Conservation (phyloP, 2,888 invertebrate genomes). For the Tuberolachnus salignus region DNA sequence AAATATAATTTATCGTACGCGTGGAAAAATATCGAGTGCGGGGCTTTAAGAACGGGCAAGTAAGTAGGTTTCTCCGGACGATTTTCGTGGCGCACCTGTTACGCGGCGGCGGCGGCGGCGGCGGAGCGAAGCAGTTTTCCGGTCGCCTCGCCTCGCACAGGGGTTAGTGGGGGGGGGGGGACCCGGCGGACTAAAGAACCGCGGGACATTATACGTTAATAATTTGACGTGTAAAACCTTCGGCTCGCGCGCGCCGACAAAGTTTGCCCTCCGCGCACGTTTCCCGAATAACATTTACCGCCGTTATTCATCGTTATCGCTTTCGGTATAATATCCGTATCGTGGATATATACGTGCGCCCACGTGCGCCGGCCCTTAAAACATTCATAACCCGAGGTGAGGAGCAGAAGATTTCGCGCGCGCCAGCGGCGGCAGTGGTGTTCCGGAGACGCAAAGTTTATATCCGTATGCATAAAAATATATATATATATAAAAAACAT, state of each 20-base stretch:
- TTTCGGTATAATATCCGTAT: constrained; percentile 6
- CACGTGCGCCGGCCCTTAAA: constrained; percentile 2
- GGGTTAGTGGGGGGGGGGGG: too few species aligned
- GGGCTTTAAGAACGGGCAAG: not conserved
- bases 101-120: not conserved
- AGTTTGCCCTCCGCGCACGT: constrained; percentile 51
- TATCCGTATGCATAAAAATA: not conserved
- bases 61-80: not conserved
- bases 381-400: constrained; percentile 21
- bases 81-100: constrained; percentile 25
- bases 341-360: not conserved
- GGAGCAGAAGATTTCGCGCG: constrained; percentile 16
- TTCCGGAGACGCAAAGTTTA: not conserved
- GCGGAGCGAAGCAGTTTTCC: too few species aligned
- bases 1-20: too few species aligned
- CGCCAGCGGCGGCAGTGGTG: not conserved
- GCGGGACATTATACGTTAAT: constrained; percentile 30
- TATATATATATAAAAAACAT: constrained; percentile 11
- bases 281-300: constrained; percentile 47
- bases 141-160: too few species aligned
- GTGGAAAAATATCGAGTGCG: too few species aligned
- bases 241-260: constrained; percentile 17
- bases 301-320: constrained; percentile 53
- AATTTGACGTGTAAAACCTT: constrained; percentile 46
- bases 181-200: not conserved